phyloP scores from a whole-genome alignment of 2,888 invertebrate species.

The Lepidochitona cinerea region DNA sequence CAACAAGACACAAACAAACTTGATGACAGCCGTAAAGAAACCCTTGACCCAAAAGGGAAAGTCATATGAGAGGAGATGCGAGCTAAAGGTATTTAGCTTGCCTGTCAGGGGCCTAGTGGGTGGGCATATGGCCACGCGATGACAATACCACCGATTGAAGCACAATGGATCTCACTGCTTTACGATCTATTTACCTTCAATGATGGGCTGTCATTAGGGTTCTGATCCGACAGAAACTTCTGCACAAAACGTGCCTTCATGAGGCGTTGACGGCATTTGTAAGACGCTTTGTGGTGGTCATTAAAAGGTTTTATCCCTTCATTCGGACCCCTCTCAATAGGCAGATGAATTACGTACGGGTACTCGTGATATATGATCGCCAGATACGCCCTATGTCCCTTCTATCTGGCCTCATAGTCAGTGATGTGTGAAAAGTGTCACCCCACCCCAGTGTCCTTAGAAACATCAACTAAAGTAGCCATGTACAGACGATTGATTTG shows the following conservation, averaged over 20 bases:
- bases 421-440: too few species aligned
- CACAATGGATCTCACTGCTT: not conserved
- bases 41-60: conserved; percentile 6
- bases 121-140: not conserved
- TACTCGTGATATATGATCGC: not conserved
- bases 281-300: conserved; percentile 3
- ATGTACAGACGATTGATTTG: too few species aligned
- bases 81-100: not conserved
- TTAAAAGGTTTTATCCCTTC: not conserved
- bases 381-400: not conserved
- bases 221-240: not conserved
- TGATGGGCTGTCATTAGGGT: conserved; percentile 4
- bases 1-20: conserved; percentile 2
- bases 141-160: not conserved
- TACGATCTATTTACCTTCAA: conserved; percentile 9
- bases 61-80: not conserved
- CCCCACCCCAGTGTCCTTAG: too few species aligned
- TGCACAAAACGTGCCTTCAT: conserved; percentile 1
- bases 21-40: conserved; percentile 5
- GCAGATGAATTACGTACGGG: not conserved
- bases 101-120: not conserved
- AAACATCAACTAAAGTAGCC: too few species aligned
- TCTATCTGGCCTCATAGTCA: too few species aligned
- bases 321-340: not conserved
- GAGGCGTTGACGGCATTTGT: conserved; percentile 4